Evolutionary conservation across 2,797 vertebrate genomes (phyloP).

Genomic region (Myotis vivesi): DNA sequence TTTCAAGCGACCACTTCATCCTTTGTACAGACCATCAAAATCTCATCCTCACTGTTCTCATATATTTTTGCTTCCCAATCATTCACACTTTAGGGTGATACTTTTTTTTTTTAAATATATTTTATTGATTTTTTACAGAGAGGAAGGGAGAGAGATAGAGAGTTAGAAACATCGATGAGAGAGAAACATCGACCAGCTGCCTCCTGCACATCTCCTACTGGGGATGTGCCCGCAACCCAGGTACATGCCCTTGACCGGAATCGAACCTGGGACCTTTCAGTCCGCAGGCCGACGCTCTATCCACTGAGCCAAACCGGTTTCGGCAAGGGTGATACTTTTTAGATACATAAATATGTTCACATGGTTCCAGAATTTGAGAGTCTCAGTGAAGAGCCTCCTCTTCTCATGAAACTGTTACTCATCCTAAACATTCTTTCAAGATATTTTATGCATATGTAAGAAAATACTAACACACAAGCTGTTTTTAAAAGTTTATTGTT

Average conservation of each 20-base stretch:
- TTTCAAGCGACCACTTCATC: neutral
- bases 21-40: neutral
- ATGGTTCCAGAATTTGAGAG: neutral
- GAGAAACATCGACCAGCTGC: too few relatives aligned
- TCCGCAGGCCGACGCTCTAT: too few relatives aligned
- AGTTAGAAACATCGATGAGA: too few relatives aligned
- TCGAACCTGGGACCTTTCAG: too few relatives aligned
- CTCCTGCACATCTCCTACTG: too few relatives aligned
- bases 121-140: too few relatives aligned
- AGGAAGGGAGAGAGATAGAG: too few relatives aligned
- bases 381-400: neutral
- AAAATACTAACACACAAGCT: neutral
- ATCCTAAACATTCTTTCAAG: neutral
- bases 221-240: too few relatives aligned
- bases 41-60: neutral
- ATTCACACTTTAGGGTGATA: neutral
- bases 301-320: too few relatives aligned
- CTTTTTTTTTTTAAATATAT: too few relatives aligned
- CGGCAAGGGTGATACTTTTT: slow-evolving; percentile 27
- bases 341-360: neutral
- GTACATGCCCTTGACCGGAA: too few relatives aligned
- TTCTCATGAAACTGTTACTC: neutral
- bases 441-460: neutral
- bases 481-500: neutral
- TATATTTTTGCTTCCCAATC: neutral